These are phyloP conservation scores for Acanthurus leucopareius DNA, from an alignment of 2,797 vertebrate genomes.

Conservation along the genomic window DNA sequence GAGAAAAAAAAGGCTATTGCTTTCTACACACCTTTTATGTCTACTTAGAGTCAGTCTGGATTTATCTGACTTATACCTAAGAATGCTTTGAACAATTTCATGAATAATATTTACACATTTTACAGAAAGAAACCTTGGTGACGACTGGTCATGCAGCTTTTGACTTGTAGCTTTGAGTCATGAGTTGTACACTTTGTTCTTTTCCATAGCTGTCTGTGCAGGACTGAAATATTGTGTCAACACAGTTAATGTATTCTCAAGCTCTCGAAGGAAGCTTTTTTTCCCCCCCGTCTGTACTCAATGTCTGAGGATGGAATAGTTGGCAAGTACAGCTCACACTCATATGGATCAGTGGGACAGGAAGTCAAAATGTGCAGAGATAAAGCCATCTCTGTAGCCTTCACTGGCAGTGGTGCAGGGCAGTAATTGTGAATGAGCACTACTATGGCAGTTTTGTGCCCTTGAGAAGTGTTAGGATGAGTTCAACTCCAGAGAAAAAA, in stretches of 20 bases:
- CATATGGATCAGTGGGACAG: slow-evolving; percentile 49
- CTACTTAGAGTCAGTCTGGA: slow-evolving; percentile 69
- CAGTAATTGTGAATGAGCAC: slow-evolving; percentile 45
- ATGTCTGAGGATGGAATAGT: slow-evolving; percentile 46
- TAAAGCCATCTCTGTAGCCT: slow-evolving; percentile 54
- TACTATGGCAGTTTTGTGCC: slow-evolving; percentile 26
- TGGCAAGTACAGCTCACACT: slow-evolving; percentile 31
- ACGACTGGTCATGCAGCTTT: slow-evolving; percentile 20
- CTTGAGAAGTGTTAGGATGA: slow-evolving; percentile 11
- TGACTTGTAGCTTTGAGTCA: slow-evolving; percentile 20
- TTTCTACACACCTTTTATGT: slow-evolving; percentile 48
- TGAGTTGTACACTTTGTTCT: slow-evolving; percentile 41
- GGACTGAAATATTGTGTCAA: slow-evolving; percentile 46
- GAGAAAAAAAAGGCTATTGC: slow-evolving; percentile 42
- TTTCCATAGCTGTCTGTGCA: background rate
- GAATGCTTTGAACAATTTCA: slow-evolving; percentile 60
- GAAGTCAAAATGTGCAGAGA: slow-evolving; percentile 51
- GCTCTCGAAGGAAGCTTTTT: slow-evolving; percentile 45
- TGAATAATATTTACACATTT: slow-evolving; percentile 72
- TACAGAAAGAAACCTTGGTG: slow-evolving; percentile 41
- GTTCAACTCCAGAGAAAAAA: background rate
- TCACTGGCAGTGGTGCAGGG: slow-evolving; percentile 29
- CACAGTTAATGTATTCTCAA: slow-evolving; percentile 46
- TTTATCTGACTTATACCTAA: slow-evolving; percentile 54
- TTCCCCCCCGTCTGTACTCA: slow-evolving; percentile 18